A percentile compares a stretch with the other conserved stretches of the same genome.
phyloP scores from a whole-genome alignment of 2,888 invertebrate species.

The Pyrochroa serraticornis region DNA sequence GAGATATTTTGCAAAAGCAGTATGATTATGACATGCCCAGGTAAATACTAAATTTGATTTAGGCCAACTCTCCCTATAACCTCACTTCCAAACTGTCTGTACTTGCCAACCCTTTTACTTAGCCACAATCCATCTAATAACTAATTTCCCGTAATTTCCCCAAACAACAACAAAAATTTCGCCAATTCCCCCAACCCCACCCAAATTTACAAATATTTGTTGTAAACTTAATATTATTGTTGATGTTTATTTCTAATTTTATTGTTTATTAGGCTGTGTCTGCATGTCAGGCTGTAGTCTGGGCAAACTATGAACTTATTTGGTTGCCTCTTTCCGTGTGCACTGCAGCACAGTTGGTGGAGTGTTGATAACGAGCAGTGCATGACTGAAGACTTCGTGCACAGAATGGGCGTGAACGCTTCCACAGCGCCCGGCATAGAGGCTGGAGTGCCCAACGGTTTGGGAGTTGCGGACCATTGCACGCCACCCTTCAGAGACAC shows the following conservation, averaged over 20 bases:
- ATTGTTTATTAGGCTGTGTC: constrained; percentile 50
- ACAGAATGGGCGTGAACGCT: constrained; percentile 58
- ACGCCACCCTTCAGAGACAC: constrained; percentile 51
- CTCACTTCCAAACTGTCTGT: constrained; percentile 25
- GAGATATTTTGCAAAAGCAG: constrained; percentile 33
- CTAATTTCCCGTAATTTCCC: too few relatives aligned
- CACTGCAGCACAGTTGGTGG: constrained; percentile 63
- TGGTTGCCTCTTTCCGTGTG: constrained; percentile 65
- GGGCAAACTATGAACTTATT: constrained; percentile 66
- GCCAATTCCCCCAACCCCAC: too few relatives aligned
- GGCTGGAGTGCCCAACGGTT: constrained; percentile 39
- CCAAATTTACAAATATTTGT: not conserved
- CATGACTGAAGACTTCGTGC: constrained; percentile 56
- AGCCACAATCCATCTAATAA: not conserved
- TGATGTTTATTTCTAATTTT: not conserved
- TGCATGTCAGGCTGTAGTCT: constrained; percentile 62
- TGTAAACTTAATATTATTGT: not conserved
- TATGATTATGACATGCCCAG: constrained; percentile 55
- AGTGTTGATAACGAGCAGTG: constrained; percentile 54
- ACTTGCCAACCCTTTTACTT: constrained; percentile 13
- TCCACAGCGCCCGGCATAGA: constrained; percentile 53
- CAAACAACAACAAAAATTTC: too few relatives aligned
- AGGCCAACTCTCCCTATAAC: constrained; percentile 22
- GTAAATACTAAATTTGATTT: constrained; percentile 40
- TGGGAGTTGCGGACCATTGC: constrained; percentile 46